A percentile compares a stretch with the other conserved stretches of the same genome.
Evolutionary conservation across 2,113 vertebrate species (phyloP).

Genomic region (Thymallus thymallus): DNA sequence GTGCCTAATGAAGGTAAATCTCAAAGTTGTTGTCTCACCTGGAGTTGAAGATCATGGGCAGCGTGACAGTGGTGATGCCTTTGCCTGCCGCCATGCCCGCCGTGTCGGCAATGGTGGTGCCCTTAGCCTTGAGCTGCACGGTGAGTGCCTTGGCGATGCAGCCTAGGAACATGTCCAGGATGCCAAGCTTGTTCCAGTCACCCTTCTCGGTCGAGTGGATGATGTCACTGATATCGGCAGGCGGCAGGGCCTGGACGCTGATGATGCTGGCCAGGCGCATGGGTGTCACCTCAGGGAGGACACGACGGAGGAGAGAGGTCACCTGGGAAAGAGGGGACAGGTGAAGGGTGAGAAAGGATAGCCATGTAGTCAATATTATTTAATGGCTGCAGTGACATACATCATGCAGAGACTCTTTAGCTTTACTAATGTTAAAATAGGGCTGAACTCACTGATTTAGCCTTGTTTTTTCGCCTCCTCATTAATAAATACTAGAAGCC

Average conservation of each 20-base stretch:
- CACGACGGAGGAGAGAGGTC: constrained; percentile 90
- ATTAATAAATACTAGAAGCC: no score
- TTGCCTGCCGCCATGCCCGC: constrained; percentile 91
- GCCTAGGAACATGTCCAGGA: constrained; percentile 98
- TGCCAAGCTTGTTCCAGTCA: constrained; percentile 95
- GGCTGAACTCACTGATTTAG: no score
- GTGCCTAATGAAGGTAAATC: not conserved
- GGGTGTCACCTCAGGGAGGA: constrained; percentile 94
- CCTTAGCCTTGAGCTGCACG: constrained; percentile 98
- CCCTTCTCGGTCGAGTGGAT: constrained; percentile 99
- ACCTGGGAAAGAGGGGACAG: constrained; percentile 74
- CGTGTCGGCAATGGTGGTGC: constrained; percentile 89
- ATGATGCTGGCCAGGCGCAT: constrained; percentile 95
- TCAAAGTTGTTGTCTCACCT: constrained; percentile 72
- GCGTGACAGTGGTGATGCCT: constrained; percentile 95
- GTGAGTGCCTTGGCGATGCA: constrained; percentile 98
- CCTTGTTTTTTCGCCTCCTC: no score
- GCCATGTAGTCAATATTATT: not conserved
- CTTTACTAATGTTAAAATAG: no score
- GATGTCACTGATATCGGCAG: constrained; percentile 98
- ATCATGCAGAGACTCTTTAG: no score
- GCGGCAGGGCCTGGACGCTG: constrained; percentile 93
- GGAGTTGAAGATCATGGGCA: constrained; percentile 99
- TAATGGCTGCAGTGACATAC: no score
- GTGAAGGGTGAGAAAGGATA: not conserved